A percentile compares a stretch with the other conserved stretches of the same genome.
Evolutionary conservation across 2,888 invertebrate species (phyloP).

Genomic region (Rhimphoctona megacephalus): DNA sequence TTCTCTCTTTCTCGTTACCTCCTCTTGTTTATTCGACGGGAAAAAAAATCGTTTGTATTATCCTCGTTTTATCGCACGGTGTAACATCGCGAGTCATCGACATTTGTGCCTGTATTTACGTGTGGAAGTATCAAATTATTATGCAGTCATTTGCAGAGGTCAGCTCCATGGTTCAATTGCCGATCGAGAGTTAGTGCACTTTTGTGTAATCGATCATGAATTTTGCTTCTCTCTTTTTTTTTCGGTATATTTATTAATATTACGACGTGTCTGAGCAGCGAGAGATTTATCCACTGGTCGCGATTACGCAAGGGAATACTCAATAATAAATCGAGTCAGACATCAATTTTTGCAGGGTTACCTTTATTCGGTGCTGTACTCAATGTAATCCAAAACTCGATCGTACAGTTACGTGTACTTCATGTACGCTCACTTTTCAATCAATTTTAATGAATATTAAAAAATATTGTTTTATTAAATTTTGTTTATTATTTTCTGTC

Average conservation of each 20-base stretch:
- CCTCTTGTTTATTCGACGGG: constrained; percentile 12
- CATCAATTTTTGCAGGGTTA: not conserved
- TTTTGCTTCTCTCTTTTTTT: constrained; percentile 4
- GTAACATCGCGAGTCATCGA: constrained; percentile 49
- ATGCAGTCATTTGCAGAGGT: constrained; percentile 14
- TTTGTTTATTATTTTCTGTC: not conserved
- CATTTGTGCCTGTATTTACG: constrained; percentile 15
- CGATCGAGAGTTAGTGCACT: constrained; percentile 41
- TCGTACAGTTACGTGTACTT: not conserved
- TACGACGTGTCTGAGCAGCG: constrained; percentile 14
- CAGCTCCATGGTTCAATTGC: constrained; percentile 36
- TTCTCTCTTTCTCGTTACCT: constrained; percentile 28
- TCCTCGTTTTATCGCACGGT: constrained; percentile 51
- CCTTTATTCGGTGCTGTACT: not conserved
- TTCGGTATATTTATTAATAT: not conserved
- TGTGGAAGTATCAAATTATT: constrained; percentile 26
- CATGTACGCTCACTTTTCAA: constrained; percentile 3
- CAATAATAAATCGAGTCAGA: not conserved
- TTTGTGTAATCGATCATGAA: constrained; percentile 20
- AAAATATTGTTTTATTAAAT: not conserved
- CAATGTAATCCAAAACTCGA: not conserved
- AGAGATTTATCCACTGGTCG: constrained; percentile 28
- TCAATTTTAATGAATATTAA: not conserved
- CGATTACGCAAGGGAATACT: not conserved
- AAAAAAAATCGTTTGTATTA: constrained; percentile 54